Conservation (phyloP, 2,888 invertebrate species). For the Leucoma salicis region DNA sequence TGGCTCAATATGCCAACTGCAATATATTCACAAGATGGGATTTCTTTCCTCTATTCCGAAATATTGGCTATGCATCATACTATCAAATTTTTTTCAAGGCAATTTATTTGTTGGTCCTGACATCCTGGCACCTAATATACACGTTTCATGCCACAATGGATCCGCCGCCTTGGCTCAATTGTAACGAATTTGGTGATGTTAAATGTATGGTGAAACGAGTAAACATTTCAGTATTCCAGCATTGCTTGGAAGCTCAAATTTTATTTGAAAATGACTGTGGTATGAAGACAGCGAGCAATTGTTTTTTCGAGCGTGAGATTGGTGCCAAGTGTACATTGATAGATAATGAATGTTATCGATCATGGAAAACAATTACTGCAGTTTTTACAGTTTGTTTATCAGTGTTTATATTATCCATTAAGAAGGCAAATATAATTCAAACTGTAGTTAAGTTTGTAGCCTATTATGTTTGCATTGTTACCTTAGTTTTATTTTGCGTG, state of each 20-base stretch:
- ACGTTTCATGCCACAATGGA: constrained; percentile 55
- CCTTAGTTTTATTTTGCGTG: constrained; percentile 55
- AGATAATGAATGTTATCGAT: constrained; percentile 39
- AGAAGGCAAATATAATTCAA: constrained; percentile 51
- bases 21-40: constrained; percentile 62
- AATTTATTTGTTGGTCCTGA: constrained; percentile 50
- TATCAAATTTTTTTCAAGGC: constrained; percentile 55
- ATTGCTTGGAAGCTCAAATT: constrained; percentile 61
- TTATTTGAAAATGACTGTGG: constrained; percentile 64
- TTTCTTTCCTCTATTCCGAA: constrained; percentile 61
- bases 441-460: constrained; percentile 43
- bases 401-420: constrained; percentile 56
- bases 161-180: constrained; percentile 65
- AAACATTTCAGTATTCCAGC: constrained; percentile 65
- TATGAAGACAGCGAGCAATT: constrained; percentile 63
- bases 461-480: constrained; percentile 42
- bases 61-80: constrained; percentile 55
- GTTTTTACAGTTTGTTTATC: constrained; percentile 36
- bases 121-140: constrained; percentile 64
- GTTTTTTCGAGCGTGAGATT: constrained; percentile 64
- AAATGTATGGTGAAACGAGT: constrained; percentile 69
- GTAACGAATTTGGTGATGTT: constrained; percentile 49
- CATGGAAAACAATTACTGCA: constrained; percentile 54
- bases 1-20: constrained; percentile 67
- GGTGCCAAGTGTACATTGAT: constrained; percentile 47